A percentile compares a stretch with the other conserved stretches of the same genome.
Conservation (phyloP, 2,888 invertebrate genomes). For the Bimastos eiseni region DNA sequence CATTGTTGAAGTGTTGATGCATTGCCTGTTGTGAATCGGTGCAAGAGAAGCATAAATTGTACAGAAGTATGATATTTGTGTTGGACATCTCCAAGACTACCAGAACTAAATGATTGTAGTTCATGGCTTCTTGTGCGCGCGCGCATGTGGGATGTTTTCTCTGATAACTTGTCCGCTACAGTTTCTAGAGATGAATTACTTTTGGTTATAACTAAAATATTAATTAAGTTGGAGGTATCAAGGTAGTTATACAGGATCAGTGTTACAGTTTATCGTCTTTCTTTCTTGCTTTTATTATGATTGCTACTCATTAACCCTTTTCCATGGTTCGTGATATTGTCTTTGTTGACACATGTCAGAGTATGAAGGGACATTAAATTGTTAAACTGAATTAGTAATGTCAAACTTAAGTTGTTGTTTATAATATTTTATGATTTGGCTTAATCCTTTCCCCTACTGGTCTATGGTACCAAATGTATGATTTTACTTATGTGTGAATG, state of each 20-base stretch:
- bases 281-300: too few species aligned
- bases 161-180: not conserved
- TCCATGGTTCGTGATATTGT: not conserved
- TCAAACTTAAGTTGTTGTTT: not conserved
- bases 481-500: not conserved
- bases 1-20: not conserved
- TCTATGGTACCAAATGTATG: not conserved
- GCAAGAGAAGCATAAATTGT: too few species aligned
- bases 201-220: not conserved
- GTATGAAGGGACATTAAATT: too few species aligned
- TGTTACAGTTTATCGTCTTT: not conserved
- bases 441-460: not conserved
- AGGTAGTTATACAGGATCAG: not conserved
- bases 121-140: not conserved
- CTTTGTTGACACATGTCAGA: not conserved
- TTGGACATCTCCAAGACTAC: not conserved
- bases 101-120: not conserved
- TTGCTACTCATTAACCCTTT: not conserved
- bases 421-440: not conserved
- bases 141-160: not conserved
- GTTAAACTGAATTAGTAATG: too few species aligned
- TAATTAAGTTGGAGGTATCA: not conserved
- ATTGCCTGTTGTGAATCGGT: not conserved
- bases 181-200: not conserved
- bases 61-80: not conserved